phyloP scores from a whole-genome alignment of 2,113 vertebrate species.

The Platichthys flesus region DNA sequence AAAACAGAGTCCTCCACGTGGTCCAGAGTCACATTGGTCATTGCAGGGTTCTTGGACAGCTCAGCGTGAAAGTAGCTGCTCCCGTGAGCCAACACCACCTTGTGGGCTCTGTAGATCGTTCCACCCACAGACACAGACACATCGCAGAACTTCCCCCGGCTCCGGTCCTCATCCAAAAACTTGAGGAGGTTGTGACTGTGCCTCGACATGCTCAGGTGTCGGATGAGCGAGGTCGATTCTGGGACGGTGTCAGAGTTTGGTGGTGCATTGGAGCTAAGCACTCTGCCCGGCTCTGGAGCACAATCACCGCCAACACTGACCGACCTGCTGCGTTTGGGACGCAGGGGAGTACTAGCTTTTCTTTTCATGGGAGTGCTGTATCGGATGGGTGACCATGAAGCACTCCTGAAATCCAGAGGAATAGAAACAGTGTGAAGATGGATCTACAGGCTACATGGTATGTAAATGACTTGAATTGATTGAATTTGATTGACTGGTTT shows the following conservation, averaged over 20 bases:
- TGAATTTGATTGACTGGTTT: no score
- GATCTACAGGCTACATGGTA: not conserved
- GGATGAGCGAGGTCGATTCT: slow-evolving; percentile 71
- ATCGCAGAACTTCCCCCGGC: slow-evolving; percentile 90
- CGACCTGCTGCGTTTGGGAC: slow-evolving; percentile 51
- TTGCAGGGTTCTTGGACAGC: slow-evolving; percentile 90
- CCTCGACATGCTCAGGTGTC: slow-evolving; percentile 84
- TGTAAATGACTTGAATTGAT: no score
- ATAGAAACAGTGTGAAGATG: not conserved
- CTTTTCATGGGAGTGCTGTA: slow-evolving; percentile 71
- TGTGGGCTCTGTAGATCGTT: slow-evolving; percentile 90
- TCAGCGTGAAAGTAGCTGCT: slow-evolving; percentile 97
- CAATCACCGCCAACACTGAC: slow-evolving; percentile 10
- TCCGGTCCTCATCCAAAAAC: slow-evolving; percentile 92
- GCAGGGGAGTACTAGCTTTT: slow-evolving; percentile 52
- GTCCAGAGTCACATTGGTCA: slow-evolving; percentile 88
- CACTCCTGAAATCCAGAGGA: slow-evolving; percentile 43
- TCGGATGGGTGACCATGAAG: slow-evolving; percentile 7
- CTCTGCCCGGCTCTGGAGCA: not conserved
- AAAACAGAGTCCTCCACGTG: slow-evolving; percentile 92
- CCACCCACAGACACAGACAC: slow-evolving; percentile 90
- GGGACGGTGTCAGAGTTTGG: slow-evolving; percentile 12
- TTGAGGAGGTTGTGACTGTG: slow-evolving; percentile 90
- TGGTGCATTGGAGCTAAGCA: not conserved
- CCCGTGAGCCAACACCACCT: slow-evolving; percentile 94